Percentiles rank a stretch among this genome's conserved stretches.
These are phyloP conservation scores for Theodoxus fluviatilis DNA, from an alignment of 2,888 invertebrate genomes.

Conservation along the genomic window DNA sequence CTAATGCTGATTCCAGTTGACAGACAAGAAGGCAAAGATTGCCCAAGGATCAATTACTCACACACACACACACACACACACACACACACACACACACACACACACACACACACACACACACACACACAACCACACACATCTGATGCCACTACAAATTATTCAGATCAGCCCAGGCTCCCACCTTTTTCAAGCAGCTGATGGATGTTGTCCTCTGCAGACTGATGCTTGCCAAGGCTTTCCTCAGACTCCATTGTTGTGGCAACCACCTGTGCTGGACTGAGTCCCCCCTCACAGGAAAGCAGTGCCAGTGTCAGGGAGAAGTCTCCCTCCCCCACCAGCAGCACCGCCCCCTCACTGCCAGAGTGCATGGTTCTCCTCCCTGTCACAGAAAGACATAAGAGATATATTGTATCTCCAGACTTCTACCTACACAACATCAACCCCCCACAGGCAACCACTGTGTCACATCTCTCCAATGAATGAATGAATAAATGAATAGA, in stretches of 20 bases:
- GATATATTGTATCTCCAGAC: too few relatives aligned
- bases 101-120: background rate
- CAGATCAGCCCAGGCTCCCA: too few relatives aligned
- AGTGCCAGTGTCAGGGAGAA: slow-evolving; percentile 69
- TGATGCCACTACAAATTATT: background rate
- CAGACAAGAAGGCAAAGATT: too few relatives aligned
- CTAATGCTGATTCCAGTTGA: too few relatives aligned
- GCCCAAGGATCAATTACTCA: background rate
- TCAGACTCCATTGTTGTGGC: slow-evolving; percentile 66
- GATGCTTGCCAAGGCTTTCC: slow-evolving; percentile 45
- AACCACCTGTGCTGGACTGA: slow-evolving; percentile 56
- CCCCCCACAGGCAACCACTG: too few relatives aligned
- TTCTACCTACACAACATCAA: too few relatives aligned
- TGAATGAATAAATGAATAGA: too few relatives aligned
- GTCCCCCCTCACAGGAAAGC: too few relatives aligned
- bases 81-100: background rate
- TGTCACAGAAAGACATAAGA: too few relatives aligned
- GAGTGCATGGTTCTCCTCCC: slow-evolving; percentile 39
- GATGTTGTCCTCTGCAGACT: slow-evolving; percentile 51
- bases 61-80: slow-evolving; percentile 23
- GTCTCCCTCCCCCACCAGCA: slow-evolving; percentile 71
- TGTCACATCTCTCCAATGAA: too few relatives aligned
- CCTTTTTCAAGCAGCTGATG: slow-evolving; percentile 41
- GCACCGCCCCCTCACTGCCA: slow-evolving; percentile 37
- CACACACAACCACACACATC: background rate